Conservation (phyloP, 2,797 vertebrate genomes). For the Centropyge bicolor region DNA sequence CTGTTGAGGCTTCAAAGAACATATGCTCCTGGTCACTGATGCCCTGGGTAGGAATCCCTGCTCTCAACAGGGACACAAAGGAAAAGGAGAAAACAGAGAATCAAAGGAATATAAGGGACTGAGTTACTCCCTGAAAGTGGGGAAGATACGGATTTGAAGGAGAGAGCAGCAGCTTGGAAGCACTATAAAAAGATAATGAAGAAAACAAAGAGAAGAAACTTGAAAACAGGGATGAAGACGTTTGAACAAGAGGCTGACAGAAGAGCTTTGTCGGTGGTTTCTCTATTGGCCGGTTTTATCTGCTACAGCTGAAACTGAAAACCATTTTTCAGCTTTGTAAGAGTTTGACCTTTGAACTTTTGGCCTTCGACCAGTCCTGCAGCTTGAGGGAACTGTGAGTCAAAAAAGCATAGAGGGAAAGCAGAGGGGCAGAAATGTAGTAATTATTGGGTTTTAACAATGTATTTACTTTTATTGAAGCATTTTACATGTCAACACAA, state of each 20-base stretch:
- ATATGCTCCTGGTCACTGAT: not conserved
- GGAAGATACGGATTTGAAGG: conserved; percentile 2
- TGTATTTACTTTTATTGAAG: not conserved
- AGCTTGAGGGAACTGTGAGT: not conserved
- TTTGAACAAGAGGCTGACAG: not conserved
- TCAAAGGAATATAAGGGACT: not conserved
- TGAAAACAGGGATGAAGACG: not conserved
- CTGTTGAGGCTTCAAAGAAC: not conserved
- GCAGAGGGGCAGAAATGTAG: not conserved
- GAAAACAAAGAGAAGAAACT: conserved; percentile 7
- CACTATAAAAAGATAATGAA: not conserved
- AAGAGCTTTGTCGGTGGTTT: conserved; percentile 10
- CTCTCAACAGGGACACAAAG: not conserved
- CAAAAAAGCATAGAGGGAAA: not conserved
- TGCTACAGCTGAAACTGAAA: conserved; percentile 6
- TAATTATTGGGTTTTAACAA: not conserved
- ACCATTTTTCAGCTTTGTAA: not conserved
- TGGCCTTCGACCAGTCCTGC: not conserved
- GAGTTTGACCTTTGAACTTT: not conserved
- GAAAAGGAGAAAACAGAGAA: not conserved
- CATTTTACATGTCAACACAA: not conserved
- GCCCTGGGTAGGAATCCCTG: not conserved
- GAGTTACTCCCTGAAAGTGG: not conserved
- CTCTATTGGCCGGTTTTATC: conserved; percentile 1
- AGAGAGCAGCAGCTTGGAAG: not conserved